Base-by-base conservation (phyloP, 2,797 vertebrate species). In the Channa striata region DNA sequence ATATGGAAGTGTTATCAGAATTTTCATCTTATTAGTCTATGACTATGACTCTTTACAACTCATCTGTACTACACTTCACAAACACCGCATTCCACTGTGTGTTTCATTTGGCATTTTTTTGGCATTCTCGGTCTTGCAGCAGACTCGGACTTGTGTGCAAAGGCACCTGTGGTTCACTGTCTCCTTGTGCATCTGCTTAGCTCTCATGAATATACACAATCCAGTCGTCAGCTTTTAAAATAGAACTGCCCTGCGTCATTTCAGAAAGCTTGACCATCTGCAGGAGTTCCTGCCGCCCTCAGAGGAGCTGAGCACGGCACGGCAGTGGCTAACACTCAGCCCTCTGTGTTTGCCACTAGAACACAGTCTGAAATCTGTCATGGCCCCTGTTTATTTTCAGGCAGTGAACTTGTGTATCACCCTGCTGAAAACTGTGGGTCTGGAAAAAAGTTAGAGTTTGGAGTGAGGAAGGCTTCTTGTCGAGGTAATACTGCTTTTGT, bases 181-280 rank as follows among this genome's bases (percentile, higher is more conserved):
- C 6, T 30, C 25, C 0, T 30, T n/a, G n/a, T n/a, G n/a, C n/a
- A n/a, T n/a, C n/a, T n/a, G n/a, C n/a, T n/a, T 30, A 30, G 25
- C 25, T 75, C 72, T 76, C 68, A 74, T 11, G 63, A 57, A 65
- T 61, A 43, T 51, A 14, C 51, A 40, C 56, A 62, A 43, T 58
- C 42, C 68, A 59, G 51, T 65, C 62, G 59, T 66, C 51, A 4
- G 48, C 70, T 75, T 83, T 79, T 77, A 72, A 76, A 84, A 68
- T 19, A 53, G 36, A 49, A 56, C 44, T 62, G 30, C 56, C 49
- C 36, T 60, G 61, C 65, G 0, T 84, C 68, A 66, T 72, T 75
- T 74, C 51, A 48, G 82, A 84, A 81, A 77, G 63, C 65, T 81
- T 77, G 65, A 69, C 83, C 87, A 90, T 89, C 82, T 91, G 87